These are phyloP conservation scores for Xyrauchen texanus DNA, from an alignment of 2,113 vertebrate species.

Conservation along the genomic window DNA sequence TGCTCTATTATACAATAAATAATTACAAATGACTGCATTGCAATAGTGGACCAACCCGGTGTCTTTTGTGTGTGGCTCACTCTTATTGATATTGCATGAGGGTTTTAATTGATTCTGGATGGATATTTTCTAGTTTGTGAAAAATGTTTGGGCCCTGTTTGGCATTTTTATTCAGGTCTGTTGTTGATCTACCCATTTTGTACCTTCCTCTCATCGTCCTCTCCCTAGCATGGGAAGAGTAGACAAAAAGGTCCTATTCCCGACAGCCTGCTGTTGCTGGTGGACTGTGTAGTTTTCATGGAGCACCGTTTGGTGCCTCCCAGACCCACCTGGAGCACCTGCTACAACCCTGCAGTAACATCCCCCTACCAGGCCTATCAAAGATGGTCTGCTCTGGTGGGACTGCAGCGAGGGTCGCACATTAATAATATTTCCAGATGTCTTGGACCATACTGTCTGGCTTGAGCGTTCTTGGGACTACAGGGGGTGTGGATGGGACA, in stretches of 20 bases:
- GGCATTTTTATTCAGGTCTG: too few relatives aligned
- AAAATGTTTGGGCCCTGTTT: neutral
- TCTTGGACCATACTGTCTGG: conserved; percentile 1
- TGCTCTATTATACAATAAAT: neutral
- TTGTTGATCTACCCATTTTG: too few relatives aligned
- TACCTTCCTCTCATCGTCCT: neutral
- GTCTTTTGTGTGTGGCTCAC: neutral
- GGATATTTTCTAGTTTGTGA: neutral
- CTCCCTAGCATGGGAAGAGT: neutral
- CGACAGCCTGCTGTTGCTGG: neutral
- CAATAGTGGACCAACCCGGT: neutral
- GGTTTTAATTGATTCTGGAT: too few relatives aligned
- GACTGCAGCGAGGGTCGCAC: neutral
- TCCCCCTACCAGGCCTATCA: conserved; percentile 5
- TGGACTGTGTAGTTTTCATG: neutral
- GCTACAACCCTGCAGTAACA: neutral
- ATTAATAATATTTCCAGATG: conserved; percentile 48
- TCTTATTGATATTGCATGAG: neutral
- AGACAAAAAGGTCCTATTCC: neutral
- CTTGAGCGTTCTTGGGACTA: neutral
- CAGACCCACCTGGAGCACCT: conserved; percentile 12
- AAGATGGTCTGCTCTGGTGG: neutral
- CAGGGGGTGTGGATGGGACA: neutral
- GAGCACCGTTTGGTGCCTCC: neutral
- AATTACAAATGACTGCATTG: neutral